Base-by-base conservation (phyloP, 2,113 vertebrate genomes). In the Sander lucioperca region DNA sequence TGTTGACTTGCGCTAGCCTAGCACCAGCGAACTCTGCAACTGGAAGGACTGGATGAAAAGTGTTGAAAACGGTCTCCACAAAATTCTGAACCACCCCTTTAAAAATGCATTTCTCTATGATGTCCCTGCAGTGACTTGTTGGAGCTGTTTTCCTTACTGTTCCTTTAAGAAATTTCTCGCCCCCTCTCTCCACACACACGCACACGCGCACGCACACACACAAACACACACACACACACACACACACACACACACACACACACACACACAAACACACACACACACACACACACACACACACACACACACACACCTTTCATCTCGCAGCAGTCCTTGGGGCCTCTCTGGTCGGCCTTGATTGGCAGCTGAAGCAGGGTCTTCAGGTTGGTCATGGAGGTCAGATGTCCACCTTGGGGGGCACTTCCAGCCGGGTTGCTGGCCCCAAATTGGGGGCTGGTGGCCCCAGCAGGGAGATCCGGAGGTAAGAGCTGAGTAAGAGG, bases 331-430 rank as follows among this genome's bases (percentile, higher is more conserved):
- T 96, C 94, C 91, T 96, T 96, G 62, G 83, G 50, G 45, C 53
- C 90, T 84, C 94, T 90, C 88, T 93, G 94, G 90, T 96, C 95
- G 80, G 86, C 94, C 90, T 96, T 96, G 89, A 96, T 94, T 36
- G 95, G 95, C 85, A 96, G 91, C 85, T 96, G 95, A 3, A 96
- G 95, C 45, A 96, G 94, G 2, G 95, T 90, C 86, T 96, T 96
- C 59, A 96, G 90, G 86, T 93, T 96, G 86, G 94, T 94, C 95
- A 96, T 95, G 74, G 95, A 94, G 86, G 93, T 95, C 87, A 94
- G 86, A 86, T 95, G 95, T 50, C 94, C 94, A 2, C 92, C 89
- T 56, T 91, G 94, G 56, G 94, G 90, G 73, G 84, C 92, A 78
- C 88, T 93, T 71, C 86, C 89, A 5, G 92, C 78, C 62, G 93